Evolutionary conservation across 2,113 vertebrate species (phyloP), one percentile per base, ranked within the genome.

Genomic region (Anhinga rufa): DNA sequence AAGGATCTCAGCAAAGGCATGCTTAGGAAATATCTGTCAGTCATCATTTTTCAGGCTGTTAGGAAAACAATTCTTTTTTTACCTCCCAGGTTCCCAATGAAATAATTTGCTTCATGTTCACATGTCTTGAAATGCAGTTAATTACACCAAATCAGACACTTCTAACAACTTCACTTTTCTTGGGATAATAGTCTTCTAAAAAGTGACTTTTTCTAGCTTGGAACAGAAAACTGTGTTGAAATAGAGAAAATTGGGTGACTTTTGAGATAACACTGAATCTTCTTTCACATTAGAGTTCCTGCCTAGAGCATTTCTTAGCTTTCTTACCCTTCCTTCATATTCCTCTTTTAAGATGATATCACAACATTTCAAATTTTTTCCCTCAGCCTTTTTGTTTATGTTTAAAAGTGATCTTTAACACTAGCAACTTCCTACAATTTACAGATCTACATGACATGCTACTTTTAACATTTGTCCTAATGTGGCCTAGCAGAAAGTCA

Each of bases 401-500:
- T 34, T 88, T 82, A 36, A 48, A 93, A 74, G 14, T 29, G 42
- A 21, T 48, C 31, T 80, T 92, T 49, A 76, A 17, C 24, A 36
- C 19, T 40, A 66, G 17, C 25, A 82, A 34, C 48, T 71, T 42
- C 32, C 31, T 54, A 44, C 15, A 68, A 38, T 17, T 40, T 87
- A 18, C 0, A 82, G 38, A 46, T 46, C 29, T 6, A 31, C 0
- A 0, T 7, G 17, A 57, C 0, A 0, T 17, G 26, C 7, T 51
- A 21, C 6, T 40, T 87, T 75, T 0, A 0, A n/a, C 2, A 7
- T 24, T 54, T 58, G 7, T 54, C 64, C 17, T 51, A 46, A 62
- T 5, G 12, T 60, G 32, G 22, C 8, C 24, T 17, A 7, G 6
- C 8, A 17, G 4, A 54, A 55, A 51, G 71, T 75, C 8, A 17